phyloP scores from a whole-genome alignment of 2,888 invertebrate genomes.

The Zootermopsis nevadensis region DNA sequence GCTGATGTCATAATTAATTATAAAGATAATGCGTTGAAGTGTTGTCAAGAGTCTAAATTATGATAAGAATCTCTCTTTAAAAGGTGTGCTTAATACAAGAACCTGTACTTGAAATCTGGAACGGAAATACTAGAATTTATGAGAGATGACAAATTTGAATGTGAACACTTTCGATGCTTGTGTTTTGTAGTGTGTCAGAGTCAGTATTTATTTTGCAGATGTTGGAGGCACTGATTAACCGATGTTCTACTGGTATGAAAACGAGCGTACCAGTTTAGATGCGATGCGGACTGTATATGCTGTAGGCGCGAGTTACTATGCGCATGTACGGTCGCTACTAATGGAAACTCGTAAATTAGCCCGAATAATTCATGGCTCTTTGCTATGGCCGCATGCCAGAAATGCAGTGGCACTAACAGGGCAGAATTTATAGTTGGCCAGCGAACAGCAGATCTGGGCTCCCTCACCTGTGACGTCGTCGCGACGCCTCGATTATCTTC shows the following conservation, averaged over 20 bases:
- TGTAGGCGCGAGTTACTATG: slow-evolving; percentile 35
- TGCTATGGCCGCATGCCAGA: slow-evolving; percentile 50
- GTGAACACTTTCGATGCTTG: no score
- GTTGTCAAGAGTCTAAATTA: no score
- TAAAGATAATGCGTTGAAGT: no score
- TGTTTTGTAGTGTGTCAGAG: no score
- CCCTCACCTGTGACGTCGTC: slow-evolving; percentile 33
- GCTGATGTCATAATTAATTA: no score
- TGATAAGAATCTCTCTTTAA: no score
- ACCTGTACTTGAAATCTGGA: no score
- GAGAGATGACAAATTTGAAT: no score
- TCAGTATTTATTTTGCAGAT: no score
- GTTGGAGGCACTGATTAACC: neutral
- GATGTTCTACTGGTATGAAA: neutral
- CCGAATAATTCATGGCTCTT: slow-evolving; percentile 53
- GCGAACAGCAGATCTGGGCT: neutral
- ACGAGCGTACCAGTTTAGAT: neutral
- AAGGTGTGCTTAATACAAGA: no score
- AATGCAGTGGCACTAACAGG: slow-evolving; percentile 40
- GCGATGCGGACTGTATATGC: neutral
- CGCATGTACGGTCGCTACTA: slow-evolving; percentile 49
- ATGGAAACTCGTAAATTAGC: slow-evolving; percentile 54
- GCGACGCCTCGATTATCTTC: slow-evolving; percentile 10
- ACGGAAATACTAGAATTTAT: no score
- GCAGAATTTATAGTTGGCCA: slow-evolving; percentile 42